phyloP scores from a whole-genome alignment of 2,797 vertebrate species.

The Leptoclinus maculatus region DNA sequence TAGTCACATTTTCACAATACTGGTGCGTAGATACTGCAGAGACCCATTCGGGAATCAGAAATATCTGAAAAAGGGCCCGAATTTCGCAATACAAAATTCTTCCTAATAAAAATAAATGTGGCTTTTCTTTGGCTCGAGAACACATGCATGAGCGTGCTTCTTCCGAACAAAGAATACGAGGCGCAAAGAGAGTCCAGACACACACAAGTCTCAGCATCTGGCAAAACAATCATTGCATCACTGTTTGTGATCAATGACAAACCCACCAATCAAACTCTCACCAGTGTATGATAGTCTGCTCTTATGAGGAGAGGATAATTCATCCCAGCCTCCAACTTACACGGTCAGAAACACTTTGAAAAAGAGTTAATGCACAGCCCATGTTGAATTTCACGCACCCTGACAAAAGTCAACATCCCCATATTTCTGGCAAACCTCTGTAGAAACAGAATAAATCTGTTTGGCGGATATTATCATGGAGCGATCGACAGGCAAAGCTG shows the following conservation, averaged over 20 bases:
- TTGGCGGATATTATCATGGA: constrained; percentile 34
- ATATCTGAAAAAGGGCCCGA: background rate
- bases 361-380: background rate
- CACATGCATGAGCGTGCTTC: background rate
- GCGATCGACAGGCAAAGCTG: constrained; percentile 27
- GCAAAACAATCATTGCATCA: constrained; percentile 3
- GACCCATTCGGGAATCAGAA: constrained; percentile 5
- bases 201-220: constrained; percentile 22
- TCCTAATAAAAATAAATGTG: background rate
- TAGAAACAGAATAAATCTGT: constrained; percentile 25
- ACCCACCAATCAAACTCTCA: background rate
- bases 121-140: background rate
- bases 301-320: background rate
- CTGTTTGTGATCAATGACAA: constrained; percentile 21
- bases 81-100: constrained; percentile 8
- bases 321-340: constrained; percentile 1
- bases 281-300: background rate
- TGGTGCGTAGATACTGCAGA: constrained; percentile 2
- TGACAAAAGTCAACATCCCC: background rate
- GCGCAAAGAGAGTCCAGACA: constrained; percentile 12
- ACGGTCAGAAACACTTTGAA: background rate
- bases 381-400: constrained; percentile 9
- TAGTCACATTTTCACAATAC: constrained; percentile 8
- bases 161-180: background rate
- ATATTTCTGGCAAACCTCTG: constrained; percentile 27